phyloP scores from a whole-genome alignment of 2,113 vertebrate genomes.

The Grammomys dolichurus region DNA sequence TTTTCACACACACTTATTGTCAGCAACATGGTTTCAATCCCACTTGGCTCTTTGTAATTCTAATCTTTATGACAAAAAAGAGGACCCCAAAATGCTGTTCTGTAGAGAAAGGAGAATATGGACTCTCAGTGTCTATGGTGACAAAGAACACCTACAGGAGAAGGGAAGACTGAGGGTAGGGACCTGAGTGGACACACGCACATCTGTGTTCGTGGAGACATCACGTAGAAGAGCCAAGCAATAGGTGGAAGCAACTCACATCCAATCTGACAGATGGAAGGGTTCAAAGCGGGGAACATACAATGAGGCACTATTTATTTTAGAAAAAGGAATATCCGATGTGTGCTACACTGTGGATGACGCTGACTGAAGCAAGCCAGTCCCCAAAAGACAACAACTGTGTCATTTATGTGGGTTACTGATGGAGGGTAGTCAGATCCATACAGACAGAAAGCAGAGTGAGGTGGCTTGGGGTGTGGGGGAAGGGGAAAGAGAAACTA shows the following conservation, averaged over 20 bases:
- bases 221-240: not conserved
- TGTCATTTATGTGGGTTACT: not conserved
- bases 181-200: too few species aligned
- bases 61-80: not conserved
- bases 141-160: not conserved
- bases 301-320: accelerated
- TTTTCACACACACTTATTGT: not conserved
- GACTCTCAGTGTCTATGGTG: not conserved
- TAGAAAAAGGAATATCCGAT: not conserved
- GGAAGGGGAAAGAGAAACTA: not conserved
- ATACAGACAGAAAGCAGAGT: not conserved
- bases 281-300: accelerated
- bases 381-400: not conserved
- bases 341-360: accelerated
- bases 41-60: not conserved
- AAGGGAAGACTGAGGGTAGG: not conserved
- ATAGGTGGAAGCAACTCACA: not conserved
- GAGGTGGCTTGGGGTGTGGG: too few species aligned
- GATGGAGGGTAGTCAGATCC: not conserved
- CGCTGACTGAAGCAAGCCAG: not conserved
- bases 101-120: not conserved
- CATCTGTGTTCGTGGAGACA: not conserved
- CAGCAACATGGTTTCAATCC: not conserved
- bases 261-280: accelerated
- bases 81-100: not conserved